These are phyloP conservation scores for Chlorodrepanis virens DNA, from an alignment of 2,113 vertebrate genomes.

Conservation along the genomic window DNA sequence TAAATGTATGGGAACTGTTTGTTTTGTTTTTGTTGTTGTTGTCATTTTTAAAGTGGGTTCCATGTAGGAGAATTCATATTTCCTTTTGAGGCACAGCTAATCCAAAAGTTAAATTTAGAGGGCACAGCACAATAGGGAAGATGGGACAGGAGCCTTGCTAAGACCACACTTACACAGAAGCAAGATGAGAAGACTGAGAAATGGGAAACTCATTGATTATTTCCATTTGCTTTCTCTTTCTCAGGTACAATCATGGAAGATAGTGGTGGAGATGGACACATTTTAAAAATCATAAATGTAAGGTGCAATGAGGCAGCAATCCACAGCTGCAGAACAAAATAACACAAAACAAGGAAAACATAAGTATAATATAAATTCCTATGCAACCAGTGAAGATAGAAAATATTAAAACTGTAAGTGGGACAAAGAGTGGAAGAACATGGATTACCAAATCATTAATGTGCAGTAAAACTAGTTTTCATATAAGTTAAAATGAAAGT, in stretches of 20 bases:
- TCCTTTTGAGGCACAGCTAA: background rate
- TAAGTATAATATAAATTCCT: background rate
- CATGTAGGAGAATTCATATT: background rate
- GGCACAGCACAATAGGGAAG: background rate
- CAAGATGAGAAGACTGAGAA: background rate
- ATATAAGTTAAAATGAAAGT: background rate
- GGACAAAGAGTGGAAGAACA: background rate
- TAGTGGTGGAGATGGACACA: background rate
- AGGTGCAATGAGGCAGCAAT: background rate
- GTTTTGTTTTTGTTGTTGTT: background rate
- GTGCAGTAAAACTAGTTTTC: background rate
- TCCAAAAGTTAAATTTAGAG: background rate
- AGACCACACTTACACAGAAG: background rate
- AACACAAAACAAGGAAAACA: background rate
- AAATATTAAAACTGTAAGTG: background rate
- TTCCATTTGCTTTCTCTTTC: background rate
- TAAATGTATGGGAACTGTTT: background rate
- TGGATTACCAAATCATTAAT: background rate
- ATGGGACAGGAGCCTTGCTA: background rate
- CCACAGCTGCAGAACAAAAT: background rate
- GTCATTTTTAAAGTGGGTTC: background rate
- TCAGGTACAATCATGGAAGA: background rate
- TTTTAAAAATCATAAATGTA: background rate
- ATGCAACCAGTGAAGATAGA: background rate
- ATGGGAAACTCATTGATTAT: background rate